Evolutionary conservation across 1,140 invertebrate species (phyloP), one percentile per base, ranked within the genome.

Genomic region (Zaprionus lachaisei): DNA sequence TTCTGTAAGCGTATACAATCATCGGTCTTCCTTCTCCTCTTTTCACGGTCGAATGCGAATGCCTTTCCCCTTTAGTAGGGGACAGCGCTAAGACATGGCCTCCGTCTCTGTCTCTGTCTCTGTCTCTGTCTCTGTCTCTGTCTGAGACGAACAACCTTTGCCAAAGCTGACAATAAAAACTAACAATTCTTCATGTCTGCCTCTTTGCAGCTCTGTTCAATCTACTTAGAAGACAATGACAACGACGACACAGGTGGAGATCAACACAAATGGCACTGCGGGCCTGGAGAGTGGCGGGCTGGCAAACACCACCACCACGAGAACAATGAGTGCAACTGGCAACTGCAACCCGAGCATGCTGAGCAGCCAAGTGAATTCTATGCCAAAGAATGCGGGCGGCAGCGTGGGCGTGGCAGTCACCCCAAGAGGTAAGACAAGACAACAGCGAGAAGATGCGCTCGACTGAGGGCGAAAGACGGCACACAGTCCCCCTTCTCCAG

Each of bases 1-100:
- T 34, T 34, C 2, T 34, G 31, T 34, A 34, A 34, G 31, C 31
- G 37, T n/a, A 15, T 41, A 41, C 15, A 41, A 20, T 0, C 3
- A 3, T 1, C 15, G n/a, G 1, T 34, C 44, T 41, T 15, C 26
- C 57, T 58, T 38, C 54, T 51, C 31, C n/a, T n/a, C 28, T 75
- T 73, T 83, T 83, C 77, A 86, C 49, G 83, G 72, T 86, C 80
- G 83, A 86, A 38, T 82, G 83, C 79, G 57, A 65, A 55, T 14
- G 49, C 51, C n/a, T n/a, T 9, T 6, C 37, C 44, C n/a, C n/a
- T n/a, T n/a, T 68, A 31, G 28, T 2, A 31, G 69, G 24, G 26
- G 55, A 17, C 31, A 24, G 37, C 51, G 57, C 66, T 37, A 79
- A 58, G 49, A 54, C 49, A 26, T 22, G 14, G 31, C 9, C 31